phyloP scores from a whole-genome alignment of 1,140 invertebrate genomes.

The Kradibia gibbosae region DNA sequence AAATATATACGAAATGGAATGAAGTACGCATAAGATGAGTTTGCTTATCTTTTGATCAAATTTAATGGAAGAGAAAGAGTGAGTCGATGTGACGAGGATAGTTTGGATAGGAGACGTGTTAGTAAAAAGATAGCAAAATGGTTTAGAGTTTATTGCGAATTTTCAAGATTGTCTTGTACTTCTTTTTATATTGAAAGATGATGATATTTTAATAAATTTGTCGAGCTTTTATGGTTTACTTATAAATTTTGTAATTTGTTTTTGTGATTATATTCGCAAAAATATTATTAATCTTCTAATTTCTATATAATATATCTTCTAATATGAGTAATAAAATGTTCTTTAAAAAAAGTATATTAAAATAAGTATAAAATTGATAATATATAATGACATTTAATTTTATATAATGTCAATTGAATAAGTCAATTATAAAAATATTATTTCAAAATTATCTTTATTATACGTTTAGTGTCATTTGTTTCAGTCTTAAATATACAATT shows the following conservation, averaged over 20 bases:
- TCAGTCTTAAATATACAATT: constrained; percentile 19
- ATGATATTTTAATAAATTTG: not conserved
- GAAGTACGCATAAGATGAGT: not conserved
- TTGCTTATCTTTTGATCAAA: not conserved
- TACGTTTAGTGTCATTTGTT: not conserved
- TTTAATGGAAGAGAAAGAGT: not conserved
- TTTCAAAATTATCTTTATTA: not conserved
- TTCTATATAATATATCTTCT: too few relatives aligned
- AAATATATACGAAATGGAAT: constrained; percentile 41
- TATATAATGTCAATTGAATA: not conserved
- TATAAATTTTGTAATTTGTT: not conserved
- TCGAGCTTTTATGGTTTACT: not conserved
- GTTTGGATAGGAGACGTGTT: not conserved
- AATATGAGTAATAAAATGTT: too few relatives aligned
- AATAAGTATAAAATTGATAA: too few relatives aligned
- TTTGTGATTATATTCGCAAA: not conserved
- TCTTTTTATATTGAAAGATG: not conserved
- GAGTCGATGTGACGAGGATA: not conserved
- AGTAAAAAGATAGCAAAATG: too few relatives aligned
- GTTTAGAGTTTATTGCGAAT: constrained; percentile 10
- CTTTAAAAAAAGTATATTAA: too few relatives aligned
- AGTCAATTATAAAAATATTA: not conserved
- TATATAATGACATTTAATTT: too few relatives aligned
- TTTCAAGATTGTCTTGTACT: constrained; percentile 19
- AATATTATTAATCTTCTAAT: too few relatives aligned